Base-by-base conservation (phyloP, 2,888 invertebrate genomes). In the Hyalella azteca region DNA sequence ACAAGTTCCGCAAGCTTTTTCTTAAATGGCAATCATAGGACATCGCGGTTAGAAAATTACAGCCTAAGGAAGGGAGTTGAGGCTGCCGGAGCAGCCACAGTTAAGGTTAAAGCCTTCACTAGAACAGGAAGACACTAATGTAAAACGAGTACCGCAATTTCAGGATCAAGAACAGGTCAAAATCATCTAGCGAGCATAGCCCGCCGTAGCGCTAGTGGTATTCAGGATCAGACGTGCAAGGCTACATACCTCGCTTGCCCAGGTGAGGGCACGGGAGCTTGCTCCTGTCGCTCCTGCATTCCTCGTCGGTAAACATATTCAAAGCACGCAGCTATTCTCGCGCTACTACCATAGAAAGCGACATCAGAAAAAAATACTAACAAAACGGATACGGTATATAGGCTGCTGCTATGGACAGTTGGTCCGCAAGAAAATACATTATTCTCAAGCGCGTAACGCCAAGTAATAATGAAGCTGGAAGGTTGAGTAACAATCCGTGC, bases 81-180 rank as follows among this genome's bases (percentile, higher is more conserved):
- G 45, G 45, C 45, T 45, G 45, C 15, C 11, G 45, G 45, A 45
- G 45, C 45, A 9, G 15, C 45, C 9, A 45, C 11, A 45, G 9
- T 45, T 45, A 15, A 45, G 45, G 9, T 11, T 15, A 9, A n/a
- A n/a, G n/a, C n/a, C n/a, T n/a, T n/a, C n/a, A n/a, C n/a, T n/a
- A n/a, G n/a, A 26, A 9, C 54, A 54, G 54, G 54, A 54, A 54
- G 54, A 54, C 54, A 13, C 13, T 22, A 54, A 3, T 3, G 4
- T 3, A 54, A 3, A 54, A 54, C 13, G n/a, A 54, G 11, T 54
- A 5, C 26, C 13, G 29, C 54, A 54, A 54, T 26, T n/a, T n/a
- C 22, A 22, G 29, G 54, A 54, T 54, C 54, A 54, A 54, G 54
- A 54, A 54, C 54, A 22, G 54, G 54, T 54, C 54, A 54, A 54